These are phyloP conservation scores for Doryteuthis pealeii DNA, from an alignment of 1,140 invertebrate species.

Conservation along the genomic window DNA sequence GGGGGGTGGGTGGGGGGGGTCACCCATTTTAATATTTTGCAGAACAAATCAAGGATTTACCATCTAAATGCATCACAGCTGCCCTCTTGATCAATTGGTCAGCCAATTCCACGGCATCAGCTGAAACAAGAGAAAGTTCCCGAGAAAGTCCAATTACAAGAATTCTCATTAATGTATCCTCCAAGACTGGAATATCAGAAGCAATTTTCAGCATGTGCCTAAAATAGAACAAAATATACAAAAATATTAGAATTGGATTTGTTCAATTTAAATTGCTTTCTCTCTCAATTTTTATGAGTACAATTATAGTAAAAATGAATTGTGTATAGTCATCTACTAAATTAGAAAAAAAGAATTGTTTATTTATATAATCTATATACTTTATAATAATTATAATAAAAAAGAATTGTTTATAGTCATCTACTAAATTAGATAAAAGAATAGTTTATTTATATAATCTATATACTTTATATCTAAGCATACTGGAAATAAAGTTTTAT, in stretches of 20 bases:
- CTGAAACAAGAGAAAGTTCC: conserved; percentile 78
- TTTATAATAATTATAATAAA: no score
- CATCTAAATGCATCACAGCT: conserved; percentile 71
- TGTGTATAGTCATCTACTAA: no score
- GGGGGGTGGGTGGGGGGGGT: no score
- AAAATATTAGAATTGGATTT: neutral
- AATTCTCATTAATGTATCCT: conserved; percentile 79
- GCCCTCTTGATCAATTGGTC: conserved; percentile 84
- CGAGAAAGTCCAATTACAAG: conserved; percentile 82
- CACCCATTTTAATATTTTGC: no score
- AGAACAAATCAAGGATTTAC: conserved; percentile 34
- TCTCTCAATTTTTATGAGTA: neutral
- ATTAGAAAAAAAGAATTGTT: no score
- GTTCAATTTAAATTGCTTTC: neutral
- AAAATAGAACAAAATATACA: conserved; percentile 63
- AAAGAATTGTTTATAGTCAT: no score
- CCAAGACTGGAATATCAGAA: conserved; percentile 81
- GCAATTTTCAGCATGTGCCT: conserved; percentile 76
- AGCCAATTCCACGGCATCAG: conserved; percentile 81
- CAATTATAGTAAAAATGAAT: neutral
- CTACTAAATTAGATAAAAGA: no score
- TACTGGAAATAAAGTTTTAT: no score
- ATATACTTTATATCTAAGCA: no score
- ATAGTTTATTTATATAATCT: no score
- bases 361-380: no score